Evolutionary conservation across 1,140 invertebrate genomes (phyloP).

Genomic region (Ditylenchus dipsaci): DNA sequence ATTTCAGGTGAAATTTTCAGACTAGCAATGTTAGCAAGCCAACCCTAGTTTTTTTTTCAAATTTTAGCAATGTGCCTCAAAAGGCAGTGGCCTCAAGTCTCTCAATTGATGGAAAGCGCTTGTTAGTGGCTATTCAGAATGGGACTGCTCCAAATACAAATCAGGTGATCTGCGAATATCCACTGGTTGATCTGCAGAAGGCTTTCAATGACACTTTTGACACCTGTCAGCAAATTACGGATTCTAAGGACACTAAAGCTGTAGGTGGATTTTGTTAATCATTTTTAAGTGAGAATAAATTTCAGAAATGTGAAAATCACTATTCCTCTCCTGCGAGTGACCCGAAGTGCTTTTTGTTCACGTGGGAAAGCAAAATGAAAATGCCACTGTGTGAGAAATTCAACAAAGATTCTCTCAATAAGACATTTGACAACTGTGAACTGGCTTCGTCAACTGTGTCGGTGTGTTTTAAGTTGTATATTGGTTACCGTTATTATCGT

Average conservation of each 20-base stretch:
- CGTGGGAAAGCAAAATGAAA: neutral
- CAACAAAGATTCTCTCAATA: neutral
- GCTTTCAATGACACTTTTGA: neutral
- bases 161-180: neutral
- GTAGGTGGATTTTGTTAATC: neutral
- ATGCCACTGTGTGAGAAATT: neutral
- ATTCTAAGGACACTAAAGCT: neutral
- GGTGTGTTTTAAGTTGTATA: no score
- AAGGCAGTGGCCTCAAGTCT: neutral
- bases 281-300: neutral
- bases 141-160: neutral
- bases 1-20: no score
- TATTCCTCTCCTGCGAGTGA: neutral
- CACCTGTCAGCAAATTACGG: neutral
- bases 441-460: neutral
- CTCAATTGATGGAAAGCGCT: neutral
- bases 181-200: neutral
- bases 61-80: neutral
- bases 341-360: neutral
- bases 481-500: no score
- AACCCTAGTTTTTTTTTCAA: neutral
- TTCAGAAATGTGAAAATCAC: neutral
- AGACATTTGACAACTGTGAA: neutral
- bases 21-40: no score
- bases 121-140: constrained; percentile 1